These are phyloP conservation scores for Ictalurus punctatus DNA, from an alignment of 2,113 vertebrate species.

Conservation along the genomic window DNA sequence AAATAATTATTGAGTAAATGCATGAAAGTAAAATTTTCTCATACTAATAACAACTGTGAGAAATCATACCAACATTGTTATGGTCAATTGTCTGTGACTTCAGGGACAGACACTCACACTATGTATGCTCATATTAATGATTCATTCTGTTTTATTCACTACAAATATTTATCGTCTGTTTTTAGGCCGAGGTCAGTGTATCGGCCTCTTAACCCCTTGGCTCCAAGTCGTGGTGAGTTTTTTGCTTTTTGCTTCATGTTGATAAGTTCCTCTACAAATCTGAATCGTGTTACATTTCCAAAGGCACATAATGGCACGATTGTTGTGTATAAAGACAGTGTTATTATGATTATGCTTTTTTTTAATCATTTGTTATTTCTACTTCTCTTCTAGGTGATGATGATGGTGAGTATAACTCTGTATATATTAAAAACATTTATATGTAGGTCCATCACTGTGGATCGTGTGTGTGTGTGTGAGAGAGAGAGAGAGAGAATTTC, in stretches of 20 bases:
- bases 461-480: background rate
- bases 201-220: conserved; percentile 91
- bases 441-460: background rate
- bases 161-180: background rate
- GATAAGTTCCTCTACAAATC: background rate
- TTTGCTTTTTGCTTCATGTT: background rate
- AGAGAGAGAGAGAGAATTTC: background rate
- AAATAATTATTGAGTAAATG: background rate
- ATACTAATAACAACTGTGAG: no score
- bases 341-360: conserved; percentile 6
- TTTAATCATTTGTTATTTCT: conserved; percentile 1
- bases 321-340: background rate
- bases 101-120: no score
- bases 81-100: background rate
- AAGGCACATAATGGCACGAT: background rate
- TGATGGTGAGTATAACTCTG: conserved; percentile 81
- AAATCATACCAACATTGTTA: background rate
- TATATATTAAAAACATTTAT: background rate
- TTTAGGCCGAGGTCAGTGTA: conserved; percentile 93
- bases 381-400: conserved; percentile 79
- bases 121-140: background rate
- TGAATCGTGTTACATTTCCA: background rate
- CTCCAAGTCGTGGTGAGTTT: conserved; percentile 80
- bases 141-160: background rate
- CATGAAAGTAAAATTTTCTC: background rate